Percentiles rank a stretch among this genome's conserved stretches.
Conservation (phyloP, 2,888 invertebrate genomes). For the Nezara viridula region DNA sequence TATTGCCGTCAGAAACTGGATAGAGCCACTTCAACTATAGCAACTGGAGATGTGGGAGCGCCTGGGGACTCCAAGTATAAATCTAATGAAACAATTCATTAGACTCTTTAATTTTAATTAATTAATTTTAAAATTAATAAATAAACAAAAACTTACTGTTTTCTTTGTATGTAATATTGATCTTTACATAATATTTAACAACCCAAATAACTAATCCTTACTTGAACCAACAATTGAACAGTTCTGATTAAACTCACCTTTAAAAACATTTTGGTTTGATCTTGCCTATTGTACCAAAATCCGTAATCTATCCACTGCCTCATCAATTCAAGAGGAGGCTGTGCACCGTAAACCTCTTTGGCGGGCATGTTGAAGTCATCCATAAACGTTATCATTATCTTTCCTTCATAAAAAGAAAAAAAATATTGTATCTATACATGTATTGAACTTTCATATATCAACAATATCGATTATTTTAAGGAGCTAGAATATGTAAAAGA, state of each 20-base stretch:
- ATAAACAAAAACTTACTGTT: too few relatives aligned
- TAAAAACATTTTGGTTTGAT: conserved; percentile 71
- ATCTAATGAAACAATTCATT: too few relatives aligned
- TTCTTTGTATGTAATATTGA: too few relatives aligned
- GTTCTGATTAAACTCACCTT: conserved; percentile 58
- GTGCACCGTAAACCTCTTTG: conserved; percentile 89
- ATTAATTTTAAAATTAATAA: too few relatives aligned
- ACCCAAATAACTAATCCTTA: not conserved
- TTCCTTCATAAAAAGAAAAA: conserved; percentile 69
- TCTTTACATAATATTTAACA: too few relatives aligned
- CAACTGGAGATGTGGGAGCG: too few relatives aligned
- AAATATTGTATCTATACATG: not conserved
- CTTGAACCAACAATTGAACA: not conserved
- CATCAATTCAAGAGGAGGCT: conserved; percentile 88
- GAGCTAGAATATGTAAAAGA: too few relatives aligned
- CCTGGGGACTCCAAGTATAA: too few relatives aligned
- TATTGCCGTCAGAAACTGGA: too few relatives aligned
- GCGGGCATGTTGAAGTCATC: conserved; percentile 96
- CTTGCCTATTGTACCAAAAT: conserved; percentile 89
- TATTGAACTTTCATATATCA: not conserved
- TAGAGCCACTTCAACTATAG: too few relatives aligned
- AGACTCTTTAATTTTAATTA: too few relatives aligned
- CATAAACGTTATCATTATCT: conserved; percentile 87
- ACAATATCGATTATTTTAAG: too few relatives aligned
- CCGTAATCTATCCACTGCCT: conserved; percentile 90